These are phyloP conservation scores for Clepsis dumicolana DNA, from an alignment of 2,888 invertebrate genomes.

Conservation along the genomic window DNA sequence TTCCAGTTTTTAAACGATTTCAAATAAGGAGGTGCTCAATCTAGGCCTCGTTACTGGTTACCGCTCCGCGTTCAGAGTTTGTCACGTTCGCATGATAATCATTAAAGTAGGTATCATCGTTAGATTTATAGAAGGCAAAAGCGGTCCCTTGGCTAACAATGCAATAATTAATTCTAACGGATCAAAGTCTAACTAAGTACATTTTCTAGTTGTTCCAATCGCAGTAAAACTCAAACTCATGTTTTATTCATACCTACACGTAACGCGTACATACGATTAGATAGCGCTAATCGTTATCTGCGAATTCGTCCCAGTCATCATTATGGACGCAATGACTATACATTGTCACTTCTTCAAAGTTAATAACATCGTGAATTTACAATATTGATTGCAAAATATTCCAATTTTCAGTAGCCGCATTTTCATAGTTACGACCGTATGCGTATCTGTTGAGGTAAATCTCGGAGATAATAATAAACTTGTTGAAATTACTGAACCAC, in stretches of 20 bases:
- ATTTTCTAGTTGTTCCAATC: constrained; percentile 15
- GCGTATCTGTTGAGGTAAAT: not conserved
- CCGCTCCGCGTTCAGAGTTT: constrained; percentile 19
- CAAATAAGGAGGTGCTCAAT: constrained; percentile 42
- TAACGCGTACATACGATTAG: constrained; percentile 42
- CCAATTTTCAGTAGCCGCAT: not conserved
- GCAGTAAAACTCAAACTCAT: constrained; percentile 20
- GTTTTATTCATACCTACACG: constrained; percentile 26
- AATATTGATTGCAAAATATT: not conserved
- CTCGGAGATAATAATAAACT: not conserved
- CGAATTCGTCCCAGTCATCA: constrained; percentile 46
- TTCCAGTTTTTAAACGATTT: constrained; percentile 47
- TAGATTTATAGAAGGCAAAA: not conserved
- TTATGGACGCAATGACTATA: constrained; percentile 42
- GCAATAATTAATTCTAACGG: not conserved
- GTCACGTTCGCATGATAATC: constrained; percentile 23
- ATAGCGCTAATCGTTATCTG: constrained; percentile 50
- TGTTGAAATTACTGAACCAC: not conserved
- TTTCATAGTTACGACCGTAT: not conserved
- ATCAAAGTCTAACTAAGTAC: constrained; percentile 4
- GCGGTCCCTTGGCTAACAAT: constrained; percentile 12
- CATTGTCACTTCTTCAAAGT: constrained; percentile 11
- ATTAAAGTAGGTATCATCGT: constrained; percentile 16
- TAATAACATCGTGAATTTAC: constrained; percentile 10
- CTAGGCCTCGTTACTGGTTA: constrained; percentile 38